These are phyloP conservation scores for Perithous albicinctus DNA, from an alignment of 2,888 invertebrate species.

Conservation along the genomic window DNA sequence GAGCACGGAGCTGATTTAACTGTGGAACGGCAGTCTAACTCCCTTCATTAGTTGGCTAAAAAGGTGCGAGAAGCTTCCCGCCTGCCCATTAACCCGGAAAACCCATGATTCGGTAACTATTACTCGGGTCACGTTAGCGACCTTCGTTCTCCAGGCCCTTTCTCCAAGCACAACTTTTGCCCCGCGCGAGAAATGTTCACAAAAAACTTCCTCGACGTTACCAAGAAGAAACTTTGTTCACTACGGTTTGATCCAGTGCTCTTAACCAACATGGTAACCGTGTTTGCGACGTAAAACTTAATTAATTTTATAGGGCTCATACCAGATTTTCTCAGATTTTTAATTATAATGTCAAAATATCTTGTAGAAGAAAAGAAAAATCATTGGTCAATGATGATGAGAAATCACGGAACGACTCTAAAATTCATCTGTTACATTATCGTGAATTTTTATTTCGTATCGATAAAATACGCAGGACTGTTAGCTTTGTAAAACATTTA, in stretches of 20 bases:
- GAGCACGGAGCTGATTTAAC: constrained; percentile 35
- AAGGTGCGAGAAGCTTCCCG: constrained; percentile 29
- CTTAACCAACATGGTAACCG: not conserved
- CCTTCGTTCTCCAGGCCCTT: constrained; percentile 27
- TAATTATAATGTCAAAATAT: not conserved
- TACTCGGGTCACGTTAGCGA: constrained; percentile 53
- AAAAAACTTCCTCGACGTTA: not conserved
- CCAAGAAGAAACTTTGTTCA: constrained; percentile 8
- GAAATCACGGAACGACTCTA: not conserved
- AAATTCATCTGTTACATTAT: not conserved
- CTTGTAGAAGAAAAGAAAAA: not conserved
- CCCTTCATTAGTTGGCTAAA: constrained; percentile 51
- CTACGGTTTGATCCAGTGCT: not conserved
- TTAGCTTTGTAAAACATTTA: not conserved
- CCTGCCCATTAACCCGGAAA: constrained; percentile 36
- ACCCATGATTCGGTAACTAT: constrained; percentile 52
- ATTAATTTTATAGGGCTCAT: not conserved
- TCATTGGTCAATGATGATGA: not conserved
- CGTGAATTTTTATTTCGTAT: not conserved
- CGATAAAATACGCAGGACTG: constrained; percentile 7
- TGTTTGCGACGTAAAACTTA: not conserved
- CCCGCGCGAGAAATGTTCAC: constrained; percentile 2
- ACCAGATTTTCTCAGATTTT: not conserved
- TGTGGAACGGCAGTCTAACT: constrained; percentile 34
- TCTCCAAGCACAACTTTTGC: constrained; percentile 11